Evolutionary conservation across 2,888 invertebrate species (phyloP).

Genomic region (Congeria kusceri): DNA sequence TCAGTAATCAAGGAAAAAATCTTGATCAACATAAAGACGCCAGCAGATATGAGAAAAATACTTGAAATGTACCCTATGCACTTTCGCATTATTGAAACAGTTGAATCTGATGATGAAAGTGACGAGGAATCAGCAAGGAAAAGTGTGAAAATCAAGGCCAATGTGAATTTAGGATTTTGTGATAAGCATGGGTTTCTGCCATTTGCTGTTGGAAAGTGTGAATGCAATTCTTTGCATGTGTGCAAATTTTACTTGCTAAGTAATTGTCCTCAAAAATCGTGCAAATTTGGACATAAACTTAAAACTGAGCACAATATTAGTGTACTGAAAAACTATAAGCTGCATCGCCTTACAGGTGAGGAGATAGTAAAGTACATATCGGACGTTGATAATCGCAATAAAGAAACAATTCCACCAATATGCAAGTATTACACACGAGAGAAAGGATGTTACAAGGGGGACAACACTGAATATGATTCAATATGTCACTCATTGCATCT

Average conservation of each 20-base stretch:
- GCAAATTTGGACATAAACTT: constrained; percentile 60
- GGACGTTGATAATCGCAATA: constrained; percentile 43
- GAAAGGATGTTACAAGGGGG: constrained; percentile 57
- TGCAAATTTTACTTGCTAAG: constrained; percentile 59
- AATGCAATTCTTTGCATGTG: constrained; percentile 52
- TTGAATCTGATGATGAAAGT: constrained; percentile 54
- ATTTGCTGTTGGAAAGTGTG: constrained; percentile 49
- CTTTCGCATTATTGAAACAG: constrained; percentile 42
- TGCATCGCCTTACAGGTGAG: constrained; percentile 52
- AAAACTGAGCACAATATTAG: constrained; percentile 56
- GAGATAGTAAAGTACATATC: constrained; percentile 44
- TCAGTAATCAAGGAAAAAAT: constrained; percentile 53
- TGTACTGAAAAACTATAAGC: constrained; percentile 40
- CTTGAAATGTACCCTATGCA: constrained; percentile 52
- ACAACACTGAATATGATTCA: constrained; percentile 41
- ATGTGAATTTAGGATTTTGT: constrained; percentile 50
- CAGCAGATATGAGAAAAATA: constrained; percentile 51
- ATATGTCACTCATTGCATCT: constrained; percentile 52
- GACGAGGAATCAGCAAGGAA: constrained; percentile 36
- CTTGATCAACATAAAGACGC: constrained; percentile 37
- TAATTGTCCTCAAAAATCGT: constrained; percentile 34
- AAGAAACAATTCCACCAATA: constrained; percentile 52
- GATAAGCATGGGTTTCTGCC: constrained; percentile 58
- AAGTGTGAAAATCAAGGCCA: constrained; percentile 48
- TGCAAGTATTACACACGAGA: constrained; percentile 54